Conservation (phyloP, 2,888 invertebrate species). For the Clanis bilineata region DNA sequence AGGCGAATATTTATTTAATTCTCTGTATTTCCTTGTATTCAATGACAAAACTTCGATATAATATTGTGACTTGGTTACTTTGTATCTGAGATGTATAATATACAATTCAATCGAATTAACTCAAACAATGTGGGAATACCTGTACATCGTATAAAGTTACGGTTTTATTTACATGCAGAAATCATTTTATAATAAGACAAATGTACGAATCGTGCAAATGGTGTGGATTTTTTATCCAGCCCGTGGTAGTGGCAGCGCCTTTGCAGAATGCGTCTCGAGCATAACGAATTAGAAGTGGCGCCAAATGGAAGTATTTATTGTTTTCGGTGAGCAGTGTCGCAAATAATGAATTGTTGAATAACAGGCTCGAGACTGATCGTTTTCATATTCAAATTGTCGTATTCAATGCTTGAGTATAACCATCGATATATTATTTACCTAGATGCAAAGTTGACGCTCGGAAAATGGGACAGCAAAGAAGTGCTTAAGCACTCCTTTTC, state of each 20-base stretch:
- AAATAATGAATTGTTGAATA: constrained; percentile 27
- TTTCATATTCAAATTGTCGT: constrained; percentile 13
- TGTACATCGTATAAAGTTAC: neutral
- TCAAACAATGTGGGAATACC: neutral
- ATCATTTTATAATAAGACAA: constrained; percentile 6
- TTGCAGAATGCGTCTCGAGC: constrained; percentile 36
- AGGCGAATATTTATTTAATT: neutral
- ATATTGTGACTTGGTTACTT: neutral
- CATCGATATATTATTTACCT: no score
- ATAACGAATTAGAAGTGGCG: constrained; percentile 73
- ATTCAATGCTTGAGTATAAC: neutral
- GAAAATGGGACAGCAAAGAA: no score
- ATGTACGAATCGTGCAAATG: constrained; percentile 6
- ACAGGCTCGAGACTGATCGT: neutral
- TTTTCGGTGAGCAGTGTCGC: constrained; percentile 46
- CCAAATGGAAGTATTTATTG: constrained; percentile 66
- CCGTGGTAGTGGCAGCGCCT: constrained; percentile 15
- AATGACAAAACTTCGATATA: no score
- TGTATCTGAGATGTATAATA: neutral
- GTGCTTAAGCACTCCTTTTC: no score
- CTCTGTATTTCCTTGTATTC: no score
- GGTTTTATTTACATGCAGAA: neutral
- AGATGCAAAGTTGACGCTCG: no score
- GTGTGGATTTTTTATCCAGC: constrained; percentile 11
- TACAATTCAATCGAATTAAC: neutral